These are phyloP conservation scores for Schizothorax lantsangensis DNA, from an alignment of 2,797 vertebrate species.

Conservation along the genomic window DNA sequence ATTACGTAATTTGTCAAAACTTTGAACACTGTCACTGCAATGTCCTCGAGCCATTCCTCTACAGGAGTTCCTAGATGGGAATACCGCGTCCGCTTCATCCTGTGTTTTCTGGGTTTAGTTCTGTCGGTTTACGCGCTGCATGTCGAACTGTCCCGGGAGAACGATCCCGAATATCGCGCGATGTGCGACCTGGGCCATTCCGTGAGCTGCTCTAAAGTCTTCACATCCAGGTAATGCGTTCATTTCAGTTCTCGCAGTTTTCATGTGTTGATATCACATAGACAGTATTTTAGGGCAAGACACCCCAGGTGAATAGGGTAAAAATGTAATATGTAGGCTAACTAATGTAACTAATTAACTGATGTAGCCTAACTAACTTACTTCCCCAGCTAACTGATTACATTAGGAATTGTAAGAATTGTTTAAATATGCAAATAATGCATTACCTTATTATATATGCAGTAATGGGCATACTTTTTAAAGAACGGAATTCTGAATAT, in stretches of 20 bases:
- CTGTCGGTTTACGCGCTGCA: constrained; percentile 88
- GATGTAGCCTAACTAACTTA: background rate
- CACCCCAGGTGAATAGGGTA: background rate
- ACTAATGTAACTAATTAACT: too few species aligned
- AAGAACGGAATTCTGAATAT: too few species aligned
- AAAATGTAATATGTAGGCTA: too few species aligned
- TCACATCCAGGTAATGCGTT: constrained; percentile 84
- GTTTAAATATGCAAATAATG: too few species aligned
- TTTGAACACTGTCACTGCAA: constrained; percentile 36
- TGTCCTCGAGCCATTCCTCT: constrained; percentile 56
- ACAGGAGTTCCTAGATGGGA: constrained; percentile 76
- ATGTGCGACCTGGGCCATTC: constrained; percentile 87
- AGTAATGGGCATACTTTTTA: too few species aligned
- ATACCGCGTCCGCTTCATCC: constrained; percentile 64
- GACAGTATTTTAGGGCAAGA: background rate
- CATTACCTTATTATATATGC: too few species aligned
- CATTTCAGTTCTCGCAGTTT: background rate
- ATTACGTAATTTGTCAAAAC: background rate
- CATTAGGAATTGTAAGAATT: too few species aligned
- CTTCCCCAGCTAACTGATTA: background rate
- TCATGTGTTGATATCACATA: background rate
- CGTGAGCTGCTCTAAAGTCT: constrained; percentile 92
- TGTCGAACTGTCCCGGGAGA: constrained; percentile 84
- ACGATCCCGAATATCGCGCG: constrained; percentile 81
- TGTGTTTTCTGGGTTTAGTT: constrained; percentile 77